Conservation (phyloP, 1,140 invertebrate species). For the Chrysomallon squamiferum region DNA sequence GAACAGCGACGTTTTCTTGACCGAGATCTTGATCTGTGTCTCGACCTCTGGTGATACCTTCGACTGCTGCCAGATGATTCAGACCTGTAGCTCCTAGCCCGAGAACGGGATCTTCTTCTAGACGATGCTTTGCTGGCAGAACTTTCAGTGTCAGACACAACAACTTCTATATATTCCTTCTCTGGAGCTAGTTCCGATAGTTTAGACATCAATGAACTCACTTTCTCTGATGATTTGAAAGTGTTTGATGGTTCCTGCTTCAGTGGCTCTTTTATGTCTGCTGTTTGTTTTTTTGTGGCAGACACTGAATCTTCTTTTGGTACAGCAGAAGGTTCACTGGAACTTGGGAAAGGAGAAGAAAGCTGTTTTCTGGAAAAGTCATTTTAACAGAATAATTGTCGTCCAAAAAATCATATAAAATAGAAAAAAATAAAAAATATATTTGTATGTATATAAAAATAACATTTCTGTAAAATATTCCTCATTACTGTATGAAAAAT, state of each 20-base stretch:
- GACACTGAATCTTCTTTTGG: no score
- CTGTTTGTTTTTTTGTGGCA: no score
- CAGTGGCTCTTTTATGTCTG: no score
- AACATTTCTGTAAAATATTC: no score
- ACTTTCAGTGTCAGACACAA: background rate
- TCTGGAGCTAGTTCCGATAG: background rate
- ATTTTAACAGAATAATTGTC: background rate
- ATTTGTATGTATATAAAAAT: no score
- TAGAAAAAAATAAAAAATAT: no score
- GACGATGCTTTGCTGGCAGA: no score
- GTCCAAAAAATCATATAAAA: no score
- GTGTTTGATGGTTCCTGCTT: no score
- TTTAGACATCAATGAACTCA: background rate
- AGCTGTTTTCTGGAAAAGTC: background rate
- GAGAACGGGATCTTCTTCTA: background rate
- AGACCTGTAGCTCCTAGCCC: background rate
- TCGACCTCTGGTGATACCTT: background rate
- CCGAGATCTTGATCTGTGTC: slow-evolving; percentile 5
- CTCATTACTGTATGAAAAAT: no score
- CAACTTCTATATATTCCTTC: background rate
- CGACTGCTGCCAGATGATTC: background rate
- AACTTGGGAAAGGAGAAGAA: background rate
- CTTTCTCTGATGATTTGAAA: background rate
- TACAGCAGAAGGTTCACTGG: background rate
- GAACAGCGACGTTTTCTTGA: slow-evolving; percentile 8